These are phyloP conservation scores for Rhagium mordax DNA, from an alignment of 2,888 invertebrate species.

Conservation along the genomic window DNA sequence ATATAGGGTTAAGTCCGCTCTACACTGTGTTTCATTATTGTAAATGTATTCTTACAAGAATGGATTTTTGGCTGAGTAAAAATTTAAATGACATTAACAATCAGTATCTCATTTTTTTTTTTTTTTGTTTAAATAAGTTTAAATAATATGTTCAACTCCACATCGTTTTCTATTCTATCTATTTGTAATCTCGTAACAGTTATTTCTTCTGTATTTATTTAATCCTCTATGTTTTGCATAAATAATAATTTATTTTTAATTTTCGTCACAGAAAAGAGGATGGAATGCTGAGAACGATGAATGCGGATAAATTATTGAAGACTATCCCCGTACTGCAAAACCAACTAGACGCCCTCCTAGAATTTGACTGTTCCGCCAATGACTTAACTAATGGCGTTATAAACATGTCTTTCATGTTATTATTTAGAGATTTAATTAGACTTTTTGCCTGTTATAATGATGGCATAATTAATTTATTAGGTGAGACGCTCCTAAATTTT, in stretches of 20 bases:
- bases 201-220: too few relatives aligned
- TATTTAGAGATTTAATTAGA: conserved; percentile 88
- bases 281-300: conserved; percentile 97
- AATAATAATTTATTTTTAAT: conserved; percentile 11
- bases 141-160: too few relatives aligned
- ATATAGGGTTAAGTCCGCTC: too few relatives aligned
- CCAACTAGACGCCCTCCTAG: conserved; percentile 94
- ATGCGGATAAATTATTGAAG: conserved; percentile 96
- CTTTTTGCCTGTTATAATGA: conserved; percentile 99
- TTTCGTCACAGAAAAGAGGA: conserved; percentile 90
- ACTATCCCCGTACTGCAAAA: conserved; percentile 96
- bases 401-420: conserved; percentile 86
- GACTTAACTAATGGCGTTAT: conserved; percentile 96
- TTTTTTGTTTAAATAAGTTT: too few relatives aligned
- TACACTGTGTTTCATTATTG: too few relatives aligned
- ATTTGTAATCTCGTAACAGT: too few relatives aligned
- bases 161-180: too few relatives aligned
- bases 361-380: conserved; percentile 97
- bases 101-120: too few relatives aligned
- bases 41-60: too few relatives aligned
- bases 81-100: too few relatives aligned
- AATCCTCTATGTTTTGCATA: too few relatives aligned
- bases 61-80: too few relatives aligned
- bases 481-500: conserved; percentile 66
- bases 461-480: conserved; percentile 97